Conservation (phyloP, 2,113 vertebrate species). For the Pteruthius melanotis region DNA sequence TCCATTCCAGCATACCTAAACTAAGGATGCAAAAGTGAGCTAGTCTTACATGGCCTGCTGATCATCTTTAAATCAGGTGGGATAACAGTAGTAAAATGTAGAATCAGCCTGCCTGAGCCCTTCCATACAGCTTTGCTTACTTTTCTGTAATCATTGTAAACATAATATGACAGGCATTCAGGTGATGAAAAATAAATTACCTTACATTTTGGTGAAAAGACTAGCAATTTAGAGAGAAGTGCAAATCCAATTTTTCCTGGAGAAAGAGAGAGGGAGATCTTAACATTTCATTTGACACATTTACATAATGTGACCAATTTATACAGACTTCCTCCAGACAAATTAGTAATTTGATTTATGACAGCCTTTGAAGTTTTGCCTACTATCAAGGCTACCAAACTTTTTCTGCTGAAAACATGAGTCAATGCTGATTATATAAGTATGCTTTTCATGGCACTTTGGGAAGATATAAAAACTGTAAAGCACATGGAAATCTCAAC, state of each 20-base stretch:
- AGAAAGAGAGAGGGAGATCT: background rate
- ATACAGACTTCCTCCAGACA: background rate
- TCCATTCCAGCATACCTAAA: background rate
- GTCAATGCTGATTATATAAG: background rate
- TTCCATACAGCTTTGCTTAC: background rate
- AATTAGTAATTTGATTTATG: conserved; percentile 31
- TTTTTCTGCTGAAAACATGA: background rate
- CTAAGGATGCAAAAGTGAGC: background rate
- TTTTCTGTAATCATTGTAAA: background rate
- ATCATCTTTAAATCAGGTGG: background rate
- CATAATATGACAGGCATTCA: background rate
- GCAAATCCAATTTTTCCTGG: conserved; percentile 7
- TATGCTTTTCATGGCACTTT: background rate
- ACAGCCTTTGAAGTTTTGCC: conserved; percentile 39
- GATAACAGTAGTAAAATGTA: background rate
- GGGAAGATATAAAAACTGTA: background rate
- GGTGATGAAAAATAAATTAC: background rate
- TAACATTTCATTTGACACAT: conserved; percentile 21
- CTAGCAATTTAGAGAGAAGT: background rate
- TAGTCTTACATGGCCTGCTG: background rate
- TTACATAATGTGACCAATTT: conserved; percentile 18
- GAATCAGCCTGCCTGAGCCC: background rate
- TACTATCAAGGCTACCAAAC: background rate
- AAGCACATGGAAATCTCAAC: background rate
- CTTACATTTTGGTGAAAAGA: background rate